Evolutionary conservation across 2,888 invertebrate species (phyloP), one percentile per base, ranked within the genome.

Genomic region (Zaprionus bogoriensis): DNA sequence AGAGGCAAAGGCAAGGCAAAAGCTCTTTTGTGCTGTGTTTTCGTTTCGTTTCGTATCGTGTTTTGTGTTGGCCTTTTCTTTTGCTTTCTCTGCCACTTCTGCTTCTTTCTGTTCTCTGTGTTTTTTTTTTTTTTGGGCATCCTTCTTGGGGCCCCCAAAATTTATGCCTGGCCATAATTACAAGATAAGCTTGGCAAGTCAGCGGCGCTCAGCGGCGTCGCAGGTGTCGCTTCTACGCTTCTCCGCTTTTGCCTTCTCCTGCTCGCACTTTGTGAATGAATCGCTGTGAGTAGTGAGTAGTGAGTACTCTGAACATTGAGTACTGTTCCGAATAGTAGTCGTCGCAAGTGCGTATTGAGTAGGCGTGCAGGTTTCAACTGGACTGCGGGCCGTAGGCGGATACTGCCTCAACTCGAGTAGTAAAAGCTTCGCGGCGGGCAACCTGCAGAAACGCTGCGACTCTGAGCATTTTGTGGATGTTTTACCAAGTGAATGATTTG

Each of bases 151-250:
- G 22, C 23, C 20, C 23, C 23, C 23, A 6, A 41, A 66, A 53
- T 66, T 63, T 64, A 67, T 68, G 67, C 64, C 62, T 50, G 58
- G 39, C 68, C 55, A 71, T 77, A 79, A 79, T 83, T 85, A 85
- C 83, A 70, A 71, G 86, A 85, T 85, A 85, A 77, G 73, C 80
- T 77, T 70, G 67, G 45, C 41, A 44, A 64, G 66, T 60, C 64
- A 71, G 54, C 76, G 80, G 74, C 77, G 80, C 81, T 22, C 83
- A 82, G 81, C 61, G 63, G 39, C 59, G 63, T 46, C 72, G 48
- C 72, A 74, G 74, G 64, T 66, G 72, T 67, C 54, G 64, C 14
- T 30, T 12, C 38, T 1, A n/a, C 10, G 17, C 10, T 14, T n/a
- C 17, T n/a, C 27, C 27, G 5, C 9, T 10, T 2, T 20, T 23